Evolutionary conservation across 2,113 vertebrate genomes (phyloP), one percentile per base, ranked within the genome.

Genomic region (Cololabis saira): DNA sequence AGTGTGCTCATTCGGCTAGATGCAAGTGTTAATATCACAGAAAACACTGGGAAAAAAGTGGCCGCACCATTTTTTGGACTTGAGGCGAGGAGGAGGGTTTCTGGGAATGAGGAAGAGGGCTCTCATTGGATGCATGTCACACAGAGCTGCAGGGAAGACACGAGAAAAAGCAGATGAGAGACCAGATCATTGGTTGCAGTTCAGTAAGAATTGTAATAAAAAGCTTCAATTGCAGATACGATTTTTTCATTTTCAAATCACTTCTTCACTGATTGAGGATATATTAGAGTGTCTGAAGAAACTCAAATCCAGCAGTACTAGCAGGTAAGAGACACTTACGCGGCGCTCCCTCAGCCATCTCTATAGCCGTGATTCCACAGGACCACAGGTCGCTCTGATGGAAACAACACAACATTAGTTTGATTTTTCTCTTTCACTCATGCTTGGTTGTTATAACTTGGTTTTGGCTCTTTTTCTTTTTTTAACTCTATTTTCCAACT

Each of bases 61-160:
- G 4, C 1, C 94, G 58, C 87, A 99, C 98, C 98, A 99, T 94
- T 99, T 99, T 91, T 99, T 99, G 81, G 98, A 99, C 93, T 99
- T 99, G 86, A 99, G 96, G 74, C 97, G 93, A 37, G 98, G 97
- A 40, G 98, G 98, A 80, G 98, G 98, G 81, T 99, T 99, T 89
- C 98, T 95, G 81, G 98, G 98, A 73, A 99, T 99, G 91, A 99
- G 97, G 92, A 99, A 99, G 87, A 99, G 95, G 9, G 98, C 98
- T 93, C 98, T 95, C 98, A 99, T 99, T 22, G 98, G 98, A 81
- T 99, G 98, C 98, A 99, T 99, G 91, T 99, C 98, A 84, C 98
- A 99, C 80, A 99, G 95, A 0, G 98, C 97, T 99, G 89, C 21
- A 76, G 53, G 52, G 52, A 41, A 37, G 6, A 27, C n/a, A 50